Base-by-base conservation (phyloP, 2,888 invertebrate genomes). In the Tillus elongatus region DNA sequence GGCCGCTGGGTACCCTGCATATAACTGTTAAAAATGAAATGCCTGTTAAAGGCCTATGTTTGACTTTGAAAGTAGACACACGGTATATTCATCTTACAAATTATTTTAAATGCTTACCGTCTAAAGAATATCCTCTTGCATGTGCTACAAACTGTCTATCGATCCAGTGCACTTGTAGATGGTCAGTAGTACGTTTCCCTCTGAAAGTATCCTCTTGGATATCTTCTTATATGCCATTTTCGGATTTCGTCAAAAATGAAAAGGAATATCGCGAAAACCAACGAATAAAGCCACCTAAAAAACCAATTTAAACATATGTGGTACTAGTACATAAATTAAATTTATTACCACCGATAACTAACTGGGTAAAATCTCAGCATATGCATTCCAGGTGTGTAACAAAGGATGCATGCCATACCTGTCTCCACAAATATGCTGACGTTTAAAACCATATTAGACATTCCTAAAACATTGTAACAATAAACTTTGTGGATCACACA, bases 131-230 rank as follows among this genome's bases (percentile, higher is more conserved):
- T n/a, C n/a, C n/a, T n/a, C n/a, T n/a, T n/a, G n/a, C n/a, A n/a
- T n/a, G n/a, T n/a, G n/a, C n/a, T n/a, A n/a, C n/a, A n/a, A n/a
- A n/a, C n/a, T n/a, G n/a, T n/a, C n/a, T n/a, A n/a, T n/a, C n/a
- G n/a, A n/a, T n/a, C n/a, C n/a, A n/a, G n/a, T n/a, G n/a, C n/a
- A n/a, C n/a, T n/a, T n/a, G n/a, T n/a, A n/a, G n/a, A n/a, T n/a
- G n/a, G n/a, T n/a, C n/a, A n/a, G n/a, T 82, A 85, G 56, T 82
- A 84, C 27, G 81, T 82, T 62, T 86, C 83, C 42, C 68, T 56
- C 59, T 82, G 82, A 16, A 83, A 67, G 77, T 79, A 86, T 45
- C 76, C 71, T 1, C 77, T 79, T 2, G 76, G 70, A 53, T 74
- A 70, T 44, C 72, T 71, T 43, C 85, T 70, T 30, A 87, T 73